phyloP scores from a whole-genome alignment of 2,888 invertebrate species.

The Pristionchus entomophagus region DNA sequence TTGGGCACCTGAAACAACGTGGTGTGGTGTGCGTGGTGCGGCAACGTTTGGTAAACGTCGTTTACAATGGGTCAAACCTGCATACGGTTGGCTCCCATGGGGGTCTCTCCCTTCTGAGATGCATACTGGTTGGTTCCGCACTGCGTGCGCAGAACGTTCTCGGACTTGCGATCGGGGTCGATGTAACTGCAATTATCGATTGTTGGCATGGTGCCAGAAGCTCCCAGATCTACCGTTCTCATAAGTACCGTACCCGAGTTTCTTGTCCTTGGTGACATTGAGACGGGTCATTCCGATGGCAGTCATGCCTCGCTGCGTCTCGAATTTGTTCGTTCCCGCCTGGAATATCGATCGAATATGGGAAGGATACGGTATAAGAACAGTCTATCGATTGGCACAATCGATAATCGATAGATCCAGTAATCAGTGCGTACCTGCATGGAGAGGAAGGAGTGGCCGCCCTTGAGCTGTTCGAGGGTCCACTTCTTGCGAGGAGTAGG shows the following conservation, averaged over 20 bases:
- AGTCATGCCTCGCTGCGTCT: slow-evolving; percentile 74
- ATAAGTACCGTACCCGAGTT: slow-evolving; percentile 62
- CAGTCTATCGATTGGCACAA: too few species aligned
- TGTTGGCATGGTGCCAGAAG: background rate
- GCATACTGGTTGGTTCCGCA: slow-evolving; percentile 75
- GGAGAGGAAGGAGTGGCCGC: slow-evolving; percentile 72
- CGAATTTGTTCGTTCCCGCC: slow-evolving; percentile 75
- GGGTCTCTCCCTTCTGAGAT: slow-evolving; percentile 74
- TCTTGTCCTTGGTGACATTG: slow-evolving; percentile 75
- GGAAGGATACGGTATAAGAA: background rate
- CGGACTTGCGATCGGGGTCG: slow-evolving; percentile 73
- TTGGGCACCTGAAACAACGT: slow-evolving; percentile 62
- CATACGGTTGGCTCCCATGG: slow-evolving; percentile 71
- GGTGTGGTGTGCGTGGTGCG: background rate
- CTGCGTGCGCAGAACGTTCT: slow-evolving; percentile 72
- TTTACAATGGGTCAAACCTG: slow-evolving; percentile 52
- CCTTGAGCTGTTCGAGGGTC: slow-evolving; percentile 74
- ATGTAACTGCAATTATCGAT: slow-evolving; percentile 67
- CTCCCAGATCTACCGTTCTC: background rate
- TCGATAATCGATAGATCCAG: background rate
- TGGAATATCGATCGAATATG: slow-evolving; percentile 48
- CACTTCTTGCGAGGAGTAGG: slow-evolving; percentile 60
- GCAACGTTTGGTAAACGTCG: slow-evolving; percentile 23
- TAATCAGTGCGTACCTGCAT: slow-evolving; percentile 58
- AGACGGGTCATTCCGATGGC: slow-evolving; percentile 74